Evolutionary conservation across 2,888 invertebrate genomes (phyloP).

Genomic region (Leptodirus hochenwartii): DNA sequence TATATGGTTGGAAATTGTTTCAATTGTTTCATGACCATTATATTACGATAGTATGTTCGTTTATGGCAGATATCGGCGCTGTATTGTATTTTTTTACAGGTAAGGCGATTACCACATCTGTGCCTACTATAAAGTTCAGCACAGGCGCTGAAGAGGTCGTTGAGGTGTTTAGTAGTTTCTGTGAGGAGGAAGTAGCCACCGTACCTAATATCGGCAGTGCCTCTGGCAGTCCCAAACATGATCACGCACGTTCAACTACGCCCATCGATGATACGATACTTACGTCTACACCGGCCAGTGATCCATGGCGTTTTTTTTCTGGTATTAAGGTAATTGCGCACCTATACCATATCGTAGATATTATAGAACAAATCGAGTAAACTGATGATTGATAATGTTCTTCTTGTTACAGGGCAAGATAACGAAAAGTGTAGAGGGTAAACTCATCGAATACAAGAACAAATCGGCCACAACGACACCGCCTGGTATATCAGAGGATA

Average conservation of each 20-base stretch:
- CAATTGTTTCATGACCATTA: too few relatives aligned
- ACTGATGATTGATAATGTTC: constrained; percentile 7
- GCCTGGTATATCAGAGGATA: constrained; percentile 14
- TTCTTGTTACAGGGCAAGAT: constrained; percentile 37
- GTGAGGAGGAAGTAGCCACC: constrained; percentile 29
- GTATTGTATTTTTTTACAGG: constrained; percentile 15
- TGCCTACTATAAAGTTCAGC: constrained; percentile 47
- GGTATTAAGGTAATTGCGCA: constrained; percentile 33
- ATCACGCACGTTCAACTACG: background rate
- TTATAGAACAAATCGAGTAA: too few relatives aligned
- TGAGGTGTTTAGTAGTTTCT: constrained; percentile 44
- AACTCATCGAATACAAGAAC: constrained; percentile 42
- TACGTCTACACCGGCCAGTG: constrained; percentile 36
- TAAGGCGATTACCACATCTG: constrained; percentile 26
- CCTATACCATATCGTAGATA: background rate
- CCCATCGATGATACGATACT: too few relatives aligned
- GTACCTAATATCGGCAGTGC: too few relatives aligned
- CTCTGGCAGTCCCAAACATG: background rate
- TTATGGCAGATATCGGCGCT: too few relatives aligned
- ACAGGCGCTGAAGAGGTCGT: constrained; percentile 61
- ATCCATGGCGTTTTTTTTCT: constrained; percentile 54
- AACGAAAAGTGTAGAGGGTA: constrained; percentile 61
- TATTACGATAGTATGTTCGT: too few relatives aligned
- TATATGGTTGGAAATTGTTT: too few relatives aligned
- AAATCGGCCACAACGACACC: constrained; percentile 14